phyloP scores from a whole-genome alignment of 2,888 invertebrate species.

The Apotomis turbidana region DNA sequence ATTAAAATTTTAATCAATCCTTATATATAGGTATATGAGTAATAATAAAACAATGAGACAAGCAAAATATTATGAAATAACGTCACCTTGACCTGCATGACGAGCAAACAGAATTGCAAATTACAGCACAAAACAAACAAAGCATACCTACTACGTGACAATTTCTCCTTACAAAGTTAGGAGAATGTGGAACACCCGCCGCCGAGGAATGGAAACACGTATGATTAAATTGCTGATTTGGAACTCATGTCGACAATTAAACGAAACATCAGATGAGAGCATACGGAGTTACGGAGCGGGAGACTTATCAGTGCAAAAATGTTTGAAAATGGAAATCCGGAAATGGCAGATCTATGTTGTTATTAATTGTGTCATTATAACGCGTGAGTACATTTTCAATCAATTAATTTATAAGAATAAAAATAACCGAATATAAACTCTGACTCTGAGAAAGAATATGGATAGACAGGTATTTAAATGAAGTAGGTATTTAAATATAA shows the following conservation, averaged over 20 bases:
- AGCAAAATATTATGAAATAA: constrained; percentile 11
- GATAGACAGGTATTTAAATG: too few relatives aligned
- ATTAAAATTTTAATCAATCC: too few relatives aligned
- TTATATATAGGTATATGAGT: too few relatives aligned
- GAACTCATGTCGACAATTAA: constrained; percentile 45
- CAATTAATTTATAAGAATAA: constrained; percentile 1
- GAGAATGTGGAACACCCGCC: constrained; percentile 24
- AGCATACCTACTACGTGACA: constrained; percentile 37
- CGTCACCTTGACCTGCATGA: constrained; percentile 36
- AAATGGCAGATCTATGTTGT: constrained; percentile 59
- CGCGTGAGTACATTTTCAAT: constrained; percentile 51
- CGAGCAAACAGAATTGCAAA: constrained; percentile 25
- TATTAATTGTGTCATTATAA: constrained; percentile 62
- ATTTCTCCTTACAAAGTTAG: constrained; percentile 31
- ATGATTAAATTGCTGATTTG: constrained; percentile 39
- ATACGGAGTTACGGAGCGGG: constrained; percentile 53
- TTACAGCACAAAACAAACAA: constrained; percentile 36
- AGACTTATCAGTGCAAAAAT: constrained; percentile 61
- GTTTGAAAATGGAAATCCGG: constrained; percentile 74
- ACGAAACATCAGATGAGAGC: constrained; percentile 52
- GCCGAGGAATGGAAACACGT: constrained; percentile 35
- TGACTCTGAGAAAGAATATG: too few relatives aligned
- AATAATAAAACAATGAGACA: too few relatives aligned
- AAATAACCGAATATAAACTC: too few relatives aligned
- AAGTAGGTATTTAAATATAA: too few relatives aligned